phyloP scores from a whole-genome alignment of 2,888 invertebrate species.

The Philonicus albiceps region DNA sequence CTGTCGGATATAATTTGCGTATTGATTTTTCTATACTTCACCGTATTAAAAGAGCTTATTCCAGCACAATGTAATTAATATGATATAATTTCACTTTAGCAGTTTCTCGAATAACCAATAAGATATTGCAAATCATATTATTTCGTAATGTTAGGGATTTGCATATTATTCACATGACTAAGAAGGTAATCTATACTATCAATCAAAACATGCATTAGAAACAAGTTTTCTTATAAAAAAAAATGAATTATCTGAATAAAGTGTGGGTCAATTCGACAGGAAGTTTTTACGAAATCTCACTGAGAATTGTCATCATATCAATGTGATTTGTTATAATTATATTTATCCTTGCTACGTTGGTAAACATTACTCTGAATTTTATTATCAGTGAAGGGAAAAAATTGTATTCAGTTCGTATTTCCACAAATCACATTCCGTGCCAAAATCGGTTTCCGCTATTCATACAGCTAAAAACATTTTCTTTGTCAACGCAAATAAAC shows the following conservation, averaged over 20 bases:
- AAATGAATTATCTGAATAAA: not conserved
- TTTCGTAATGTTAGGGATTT: not conserved
- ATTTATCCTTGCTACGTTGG: not conserved
- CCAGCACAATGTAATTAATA: too few relatives aligned
- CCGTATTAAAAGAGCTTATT: too few relatives aligned
- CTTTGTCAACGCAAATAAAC: not conserved
- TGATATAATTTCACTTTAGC: too few relatives aligned
- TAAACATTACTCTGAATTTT: not conserved
- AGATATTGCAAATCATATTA: not conserved
- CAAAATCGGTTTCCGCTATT: not conserved
- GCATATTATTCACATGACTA: not conserved
- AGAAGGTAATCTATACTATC: not conserved
- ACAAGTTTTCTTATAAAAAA: not conserved
- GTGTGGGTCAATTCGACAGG: not conserved
- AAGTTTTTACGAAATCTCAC: not conserved
- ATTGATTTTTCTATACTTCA: too few relatives aligned
- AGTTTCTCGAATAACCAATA: too few relatives aligned
- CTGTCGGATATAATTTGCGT: too few relatives aligned
- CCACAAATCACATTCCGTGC: not conserved
- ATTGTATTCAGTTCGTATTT: not conserved
- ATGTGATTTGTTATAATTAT: not conserved
- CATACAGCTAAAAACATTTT: not conserved
- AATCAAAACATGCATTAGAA: not conserved
- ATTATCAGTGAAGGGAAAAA: not conserved
- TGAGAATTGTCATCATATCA: not conserved